phyloP scores from a whole-genome alignment of 2,888 invertebrate genomes.

The Galerucella nymphaeae region DNA sequence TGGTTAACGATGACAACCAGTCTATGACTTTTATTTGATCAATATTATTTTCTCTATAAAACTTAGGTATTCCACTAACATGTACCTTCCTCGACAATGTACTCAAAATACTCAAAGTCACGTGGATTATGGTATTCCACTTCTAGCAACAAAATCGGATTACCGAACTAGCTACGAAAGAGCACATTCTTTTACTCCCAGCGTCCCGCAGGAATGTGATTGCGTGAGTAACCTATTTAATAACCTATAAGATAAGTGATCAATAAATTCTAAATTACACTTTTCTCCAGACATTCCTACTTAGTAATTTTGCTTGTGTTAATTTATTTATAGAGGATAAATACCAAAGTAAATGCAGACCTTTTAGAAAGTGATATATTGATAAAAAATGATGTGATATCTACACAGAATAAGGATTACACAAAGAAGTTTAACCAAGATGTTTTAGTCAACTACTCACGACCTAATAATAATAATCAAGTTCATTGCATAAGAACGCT shows the following conservation, averaged over 20 bases:
- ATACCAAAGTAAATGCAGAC: constrained; percentile 52
- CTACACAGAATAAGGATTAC: constrained; percentile 48
- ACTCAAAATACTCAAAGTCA: constrained; percentile 54
- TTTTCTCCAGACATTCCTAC: background rate
- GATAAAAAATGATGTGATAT: constrained; percentile 52
- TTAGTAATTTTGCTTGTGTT: background rate
- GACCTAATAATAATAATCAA: constrained; percentile 35
- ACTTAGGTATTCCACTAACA: background rate
- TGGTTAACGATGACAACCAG: background rate
- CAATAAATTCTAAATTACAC: background rate
- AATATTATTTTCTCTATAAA: background rate
- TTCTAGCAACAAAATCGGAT: constrained; percentile 58
- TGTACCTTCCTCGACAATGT: constrained; percentile 42
- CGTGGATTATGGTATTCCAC: constrained; percentile 59
- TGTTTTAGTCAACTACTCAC: constrained; percentile 39
- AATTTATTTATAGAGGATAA: constrained; percentile 53
- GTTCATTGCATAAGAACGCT: constrained; percentile 52
- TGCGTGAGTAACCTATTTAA: constrained; percentile 50
- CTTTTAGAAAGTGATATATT: constrained; percentile 50
- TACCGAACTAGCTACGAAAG: constrained; percentile 57
- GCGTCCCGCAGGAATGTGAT: constrained; percentile 58
- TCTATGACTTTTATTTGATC: background rate
- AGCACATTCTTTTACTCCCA: constrained; percentile 56
- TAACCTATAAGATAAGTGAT: too few species aligned
- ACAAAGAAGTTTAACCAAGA: constrained; percentile 46